These are phyloP conservation scores for Phlogophora meticulosa DNA, from an alignment of 2,888 invertebrate genomes.

Conservation along the genomic window DNA sequence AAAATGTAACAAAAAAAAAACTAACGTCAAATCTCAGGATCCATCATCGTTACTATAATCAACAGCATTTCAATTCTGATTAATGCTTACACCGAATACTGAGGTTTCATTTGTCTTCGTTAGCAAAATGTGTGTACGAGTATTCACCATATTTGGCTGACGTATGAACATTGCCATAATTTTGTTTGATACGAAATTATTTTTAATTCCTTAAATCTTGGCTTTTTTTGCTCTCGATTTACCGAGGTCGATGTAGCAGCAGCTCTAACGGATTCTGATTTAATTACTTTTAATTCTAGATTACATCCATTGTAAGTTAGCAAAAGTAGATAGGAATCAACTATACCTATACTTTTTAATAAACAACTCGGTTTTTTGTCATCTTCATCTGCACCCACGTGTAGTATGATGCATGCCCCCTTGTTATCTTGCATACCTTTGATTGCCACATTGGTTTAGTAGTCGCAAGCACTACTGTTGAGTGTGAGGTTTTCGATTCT, in stretches of 20 bases:
- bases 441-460: too few relatives aligned
- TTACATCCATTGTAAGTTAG: too few relatives aligned
- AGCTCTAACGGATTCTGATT: not conserved
- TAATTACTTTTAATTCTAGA: not conserved
- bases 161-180: not conserved
- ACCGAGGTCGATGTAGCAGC: too few relatives aligned
- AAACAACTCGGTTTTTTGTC: too few relatives aligned
- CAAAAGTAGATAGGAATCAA: too few relatives aligned
- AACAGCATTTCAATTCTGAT: slow-evolving; percentile 60
- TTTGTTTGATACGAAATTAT: not conserved
- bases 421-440: too few relatives aligned
- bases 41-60: slow-evolving; percentile 50
- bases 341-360: too few relatives aligned
- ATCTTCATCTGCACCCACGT: too few relatives aligned
- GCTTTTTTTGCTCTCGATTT: not conserved
- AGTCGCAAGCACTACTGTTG: too few relatives aligned
- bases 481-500: too few relatives aligned
- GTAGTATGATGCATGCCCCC: too few relatives aligned
- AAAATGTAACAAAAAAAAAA: slow-evolving; percentile 22
- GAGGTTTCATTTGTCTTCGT: slow-evolving; percentile 42
- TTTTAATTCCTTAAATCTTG: not conserved
- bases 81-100: slow-evolving; percentile 37
- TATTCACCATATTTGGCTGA: slow-evolving; percentile 1
- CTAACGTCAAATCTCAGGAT: slow-evolving; percentile 31
- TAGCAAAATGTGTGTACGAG: slow-evolving; percentile 21